A percentile compares a stretch with the other conserved stretches of the same genome.
phyloP scores from a whole-genome alignment of 2,888 invertebrate genomes.

The Eupeodes luniger region DNA sequence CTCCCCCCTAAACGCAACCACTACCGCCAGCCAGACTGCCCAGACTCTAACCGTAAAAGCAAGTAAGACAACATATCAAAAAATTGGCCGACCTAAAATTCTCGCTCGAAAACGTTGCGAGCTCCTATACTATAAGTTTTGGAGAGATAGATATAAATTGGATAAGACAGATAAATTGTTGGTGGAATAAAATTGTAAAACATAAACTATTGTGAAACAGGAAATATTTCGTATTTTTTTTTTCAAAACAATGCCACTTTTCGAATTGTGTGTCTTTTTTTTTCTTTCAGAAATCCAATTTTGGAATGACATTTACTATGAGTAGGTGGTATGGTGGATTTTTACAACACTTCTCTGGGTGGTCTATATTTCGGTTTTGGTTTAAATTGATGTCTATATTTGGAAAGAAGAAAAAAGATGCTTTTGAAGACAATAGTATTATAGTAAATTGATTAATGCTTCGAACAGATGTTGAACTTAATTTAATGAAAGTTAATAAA shows the following conservation, averaged over 20 bases:
- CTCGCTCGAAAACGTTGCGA: too few species aligned
- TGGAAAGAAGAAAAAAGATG: neutral
- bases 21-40: too few species aligned
- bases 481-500: neutral
- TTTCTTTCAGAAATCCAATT: neutral
- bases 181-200: neutral
- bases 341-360: neutral
- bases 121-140: too few species aligned
- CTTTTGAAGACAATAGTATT: neutral
- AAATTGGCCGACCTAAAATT: too few species aligned
- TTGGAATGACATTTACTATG: neutral
- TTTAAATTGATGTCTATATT: neutral
- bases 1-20: too few species aligned
- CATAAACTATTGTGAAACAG: neutral
- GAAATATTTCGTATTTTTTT: neutral
- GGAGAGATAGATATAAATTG: neutral
- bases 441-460: neutral
- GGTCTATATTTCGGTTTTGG: neutral
- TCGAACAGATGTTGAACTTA: neutral
- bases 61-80: too few species aligned
- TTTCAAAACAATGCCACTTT: neutral
- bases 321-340: neutral
- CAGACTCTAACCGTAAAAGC: too few species aligned
- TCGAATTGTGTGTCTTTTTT: neutral
- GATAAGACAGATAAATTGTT: neutral